Conservation (phyloP, 2,888 invertebrate genomes). For the Hedychridium roseum region DNA sequence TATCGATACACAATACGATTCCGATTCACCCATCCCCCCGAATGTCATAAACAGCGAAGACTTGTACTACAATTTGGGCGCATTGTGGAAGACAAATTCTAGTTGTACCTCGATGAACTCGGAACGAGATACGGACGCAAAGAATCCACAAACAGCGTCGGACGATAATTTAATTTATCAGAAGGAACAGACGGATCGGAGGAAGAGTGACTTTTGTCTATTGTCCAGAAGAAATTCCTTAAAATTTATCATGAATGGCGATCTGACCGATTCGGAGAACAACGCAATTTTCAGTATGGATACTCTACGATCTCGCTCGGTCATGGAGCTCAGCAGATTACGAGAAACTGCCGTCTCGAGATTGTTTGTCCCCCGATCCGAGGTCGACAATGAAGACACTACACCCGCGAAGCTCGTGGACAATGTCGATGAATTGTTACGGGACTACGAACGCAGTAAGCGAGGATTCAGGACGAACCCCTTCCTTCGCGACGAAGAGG, state of each 20-base stretch:
- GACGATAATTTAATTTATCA: too few species aligned
- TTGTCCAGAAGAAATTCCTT: conserved; percentile 41
- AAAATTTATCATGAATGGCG: conserved; percentile 33
- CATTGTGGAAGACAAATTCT: conserved; percentile 24
- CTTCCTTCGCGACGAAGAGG: conserved; percentile 45
- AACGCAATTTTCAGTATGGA: conserved; percentile 8
- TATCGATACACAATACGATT: conserved; percentile 32
- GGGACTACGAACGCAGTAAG: conserved; percentile 56
- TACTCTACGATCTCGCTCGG: conserved; percentile 48
- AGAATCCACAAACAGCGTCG: too few species aligned
- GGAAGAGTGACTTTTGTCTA: conserved; percentile 48
- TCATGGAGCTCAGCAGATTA: conserved; percentile 45
- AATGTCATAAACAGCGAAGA: conserved; percentile 18
- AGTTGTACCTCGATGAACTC: conserved; percentile 15
- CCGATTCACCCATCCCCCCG: conserved; percentile 32
- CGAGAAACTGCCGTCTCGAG: conserved; percentile 6
- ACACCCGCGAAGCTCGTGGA: conserved; percentile 27
- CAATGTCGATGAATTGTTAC: conserved; percentile 50
- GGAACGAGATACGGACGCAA: too few species aligned
- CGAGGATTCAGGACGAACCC: conserved; percentile 57
- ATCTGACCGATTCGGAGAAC: conserved; percentile 14
- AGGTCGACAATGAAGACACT: conserved; percentile 11
- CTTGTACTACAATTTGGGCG: conserved; percentile 19
- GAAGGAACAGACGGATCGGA: conserved; percentile 16
- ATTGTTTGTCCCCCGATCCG: conserved; percentile 12